These are phyloP conservation scores for Drosophila phalerata DNA, from an alignment of 2,888 invertebrate genomes.

Conservation along the genomic window DNA sequence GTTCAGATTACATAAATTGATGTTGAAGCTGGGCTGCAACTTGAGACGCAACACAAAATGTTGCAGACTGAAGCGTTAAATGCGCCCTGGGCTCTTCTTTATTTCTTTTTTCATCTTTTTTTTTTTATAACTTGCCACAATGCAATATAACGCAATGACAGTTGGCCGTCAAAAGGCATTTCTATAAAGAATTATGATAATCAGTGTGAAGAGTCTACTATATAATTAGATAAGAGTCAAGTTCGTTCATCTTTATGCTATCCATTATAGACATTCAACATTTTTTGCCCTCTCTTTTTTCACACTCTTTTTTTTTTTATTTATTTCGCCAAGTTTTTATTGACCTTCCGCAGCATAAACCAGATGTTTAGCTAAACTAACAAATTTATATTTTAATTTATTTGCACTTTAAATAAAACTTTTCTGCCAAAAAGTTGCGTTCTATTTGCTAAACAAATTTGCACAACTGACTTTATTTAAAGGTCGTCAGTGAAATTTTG, in stretches of 20 bases:
- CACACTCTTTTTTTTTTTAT: background rate
- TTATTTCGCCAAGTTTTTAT: constrained; percentile 20
- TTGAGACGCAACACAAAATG: constrained; percentile 62
- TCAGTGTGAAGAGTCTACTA: constrained; percentile 46
- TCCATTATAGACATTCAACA: constrained; percentile 33
- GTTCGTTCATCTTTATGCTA: constrained; percentile 19
- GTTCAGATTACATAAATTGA: constrained; percentile 78
- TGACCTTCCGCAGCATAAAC: constrained; percentile 32
- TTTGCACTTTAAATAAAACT: constrained; percentile 24
- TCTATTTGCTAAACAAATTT: constrained; percentile 25
- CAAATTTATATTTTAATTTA: constrained; percentile 39
- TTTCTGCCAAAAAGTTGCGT: background rate
- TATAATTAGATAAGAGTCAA: constrained; percentile 56
- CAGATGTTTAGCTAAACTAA: constrained; percentile 22
- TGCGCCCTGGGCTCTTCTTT: constrained; percentile 31
- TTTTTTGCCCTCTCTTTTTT: constrained; percentile 12
- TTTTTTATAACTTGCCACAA: constrained; percentile 17
- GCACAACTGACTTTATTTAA: constrained; percentile 29
- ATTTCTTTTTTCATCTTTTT: background rate
- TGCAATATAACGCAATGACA: constrained; percentile 50
- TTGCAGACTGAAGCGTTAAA: constrained; percentile 62
- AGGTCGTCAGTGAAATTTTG: background rate
- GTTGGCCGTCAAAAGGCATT: constrained; percentile 57
- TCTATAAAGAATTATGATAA: constrained; percentile 54
- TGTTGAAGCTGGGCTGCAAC: constrained; percentile 71